These are phyloP conservation scores for Symphodus melops DNA, from an alignment of 2,113 vertebrate species.

Conservation along the genomic window DNA sequence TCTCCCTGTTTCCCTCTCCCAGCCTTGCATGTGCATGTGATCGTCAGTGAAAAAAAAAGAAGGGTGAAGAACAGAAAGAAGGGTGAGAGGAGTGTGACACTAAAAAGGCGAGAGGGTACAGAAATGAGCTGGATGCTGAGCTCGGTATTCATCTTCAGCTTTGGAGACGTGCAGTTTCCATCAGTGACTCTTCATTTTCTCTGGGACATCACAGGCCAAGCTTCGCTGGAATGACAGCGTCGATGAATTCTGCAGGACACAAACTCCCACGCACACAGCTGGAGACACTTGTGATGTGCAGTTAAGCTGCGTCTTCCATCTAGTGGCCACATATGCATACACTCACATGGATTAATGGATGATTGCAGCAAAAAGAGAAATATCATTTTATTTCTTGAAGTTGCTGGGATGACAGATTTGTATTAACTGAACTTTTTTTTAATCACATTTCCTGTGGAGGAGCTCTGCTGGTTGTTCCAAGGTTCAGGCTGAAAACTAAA, in stretches of 20 bases:
- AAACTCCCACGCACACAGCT: conserved; percentile 41
- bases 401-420: no score
- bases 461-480: no score
- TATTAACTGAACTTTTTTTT: no score
- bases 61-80: conserved; percentile 8
- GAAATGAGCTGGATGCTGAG: conserved; percentile 19
- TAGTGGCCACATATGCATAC: conserved; percentile 68
- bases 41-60: conserved; percentile 10
- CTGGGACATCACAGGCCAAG: conserved; percentile 47
- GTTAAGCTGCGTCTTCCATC: conserved; percentile 72
- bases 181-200: conserved; percentile 49
- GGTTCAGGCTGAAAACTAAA: no score
- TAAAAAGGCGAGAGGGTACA: conserved; percentile 17
- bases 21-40: conserved; percentile 8
- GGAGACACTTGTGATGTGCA: conserved; percentile 7
- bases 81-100: conserved; percentile 20
- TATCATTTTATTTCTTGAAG: no score
- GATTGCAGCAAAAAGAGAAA: neutral
- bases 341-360: neutral
- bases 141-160: conserved; percentile 37
- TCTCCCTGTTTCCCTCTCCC: conserved; percentile 36
- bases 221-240: conserved; percentile 41
- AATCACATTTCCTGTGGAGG: no score
- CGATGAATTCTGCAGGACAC: conserved; percentile 56
- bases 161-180: conserved; percentile 29